Evolutionary conservation across 2,113 vertebrate species (phyloP), one percentile per base, ranked within the genome.

Genomic region (Platichthys stellatus): DNA sequence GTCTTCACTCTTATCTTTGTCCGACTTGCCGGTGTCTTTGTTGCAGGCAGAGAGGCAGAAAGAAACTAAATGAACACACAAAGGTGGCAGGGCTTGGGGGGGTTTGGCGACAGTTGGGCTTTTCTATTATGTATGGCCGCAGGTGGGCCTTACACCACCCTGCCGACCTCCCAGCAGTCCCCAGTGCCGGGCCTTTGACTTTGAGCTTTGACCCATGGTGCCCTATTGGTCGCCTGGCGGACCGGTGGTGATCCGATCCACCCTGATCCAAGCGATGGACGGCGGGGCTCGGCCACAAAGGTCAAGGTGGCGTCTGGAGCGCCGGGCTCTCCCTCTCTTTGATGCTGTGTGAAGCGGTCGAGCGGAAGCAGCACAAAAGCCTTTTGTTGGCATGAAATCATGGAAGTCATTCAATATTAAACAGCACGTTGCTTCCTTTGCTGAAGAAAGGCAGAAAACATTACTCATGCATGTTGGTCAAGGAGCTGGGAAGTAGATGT

Each of bases 341-440:
- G 76, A 84, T 65, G 79, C 68, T 8, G 76, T 82, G 82, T 47
- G 65, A 67, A 23, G 45, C 76, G 84, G 76, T 80, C 76, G 69
- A 89, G 88, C 68, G 67, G 69, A 93, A 84, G 54, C 51, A 28
- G 77, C 71, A 89, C 83, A 91, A 83, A 84, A 78, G 62, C 59
- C 72, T 86, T 90, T 90, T 88, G 81, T 87, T 75, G 69, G 49
- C 61, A 28, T 40, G 82, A 63, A 66, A 69, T 40, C 10, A 20
- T 77, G 64, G 64, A 1, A 26, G 63, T 86, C 81, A 84, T 93
- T 69, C 82, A 93, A 89, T 89, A 91, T 93, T 90, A 78, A 93
- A 77, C 45, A 80, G 43, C 75, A 70, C 69, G 74, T 77, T 70
- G 59, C 43, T 72, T 61, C 68, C 73, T 73, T 72, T 57, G 47